Base-by-base conservation (phyloP, 2,797 vertebrate genomes). In the Neosalanx taihuensis region DNA sequence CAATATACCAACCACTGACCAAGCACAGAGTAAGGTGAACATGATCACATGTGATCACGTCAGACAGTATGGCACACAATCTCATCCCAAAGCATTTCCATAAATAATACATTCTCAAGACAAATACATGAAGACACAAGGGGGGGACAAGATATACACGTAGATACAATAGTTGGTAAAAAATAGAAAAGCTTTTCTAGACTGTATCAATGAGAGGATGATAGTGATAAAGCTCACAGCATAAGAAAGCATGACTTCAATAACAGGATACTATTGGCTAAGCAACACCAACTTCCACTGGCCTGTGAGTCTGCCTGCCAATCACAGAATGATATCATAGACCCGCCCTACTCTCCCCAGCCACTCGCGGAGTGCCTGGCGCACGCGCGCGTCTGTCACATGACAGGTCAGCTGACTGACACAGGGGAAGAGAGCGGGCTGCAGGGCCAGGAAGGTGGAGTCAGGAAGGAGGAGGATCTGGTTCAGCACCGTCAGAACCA, bases 401-500 rank as follows among this genome's bases (percentile, higher is more conserved):
- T 99, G 98, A 83, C 97, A 99, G 46, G 95, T 95, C 71, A 99
- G 92, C 90, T 98, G 97, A 88, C 96, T 98, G 88, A 99, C 92
- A 85, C 96, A 97, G 0, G 97, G 96, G 81, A 97, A 99, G 83
- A 99, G 92, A 0, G 91, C 95, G 0, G 96, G 96, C 89, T 97
- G 98, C 3, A 99, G 94, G 3, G 95, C 96, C 12, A 92, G 90
- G 86, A 99, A 99, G 0, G 91, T 95, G 59, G 93, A 81, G 81
- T 98, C 97, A 0, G 96, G 92, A 51, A 99, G 90, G 17, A 94
- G 91, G 85, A 97, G 95, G 79, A 98, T 94, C 88, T 99, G 97
- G 69, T 95, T 98, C 76, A 99, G 94, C 79, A 99, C 93, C 0
- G 94, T 97, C 87, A 99, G 83, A 77, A 99, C 95, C 98, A 99